Conservation (phyloP, 2,888 invertebrate genomes). For the Caenorhabditis zanzibari region DNA sequence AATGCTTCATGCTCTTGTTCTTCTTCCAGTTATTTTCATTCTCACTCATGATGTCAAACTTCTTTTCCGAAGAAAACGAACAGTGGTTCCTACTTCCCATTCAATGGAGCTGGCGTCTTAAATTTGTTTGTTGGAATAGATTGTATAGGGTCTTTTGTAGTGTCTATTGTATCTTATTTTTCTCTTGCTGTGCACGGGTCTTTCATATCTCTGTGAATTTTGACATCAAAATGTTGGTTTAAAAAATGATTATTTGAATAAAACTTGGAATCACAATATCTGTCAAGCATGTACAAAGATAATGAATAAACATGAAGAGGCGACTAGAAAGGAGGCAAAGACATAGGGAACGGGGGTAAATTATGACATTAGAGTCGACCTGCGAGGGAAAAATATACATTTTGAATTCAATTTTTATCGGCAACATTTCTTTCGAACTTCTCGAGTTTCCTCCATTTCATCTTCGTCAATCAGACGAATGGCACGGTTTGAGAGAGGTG, state of each 20-base stretch:
- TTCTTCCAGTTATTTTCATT: slow-evolving; percentile 80
- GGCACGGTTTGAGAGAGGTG: slow-evolving; percentile 26
- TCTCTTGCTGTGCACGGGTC: slow-evolving; percentile 42
- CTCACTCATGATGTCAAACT: slow-evolving; percentile 74
- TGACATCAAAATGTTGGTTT: not conserved
- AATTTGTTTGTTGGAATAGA: slow-evolving; percentile 1
- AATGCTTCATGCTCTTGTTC: slow-evolving; percentile 80
- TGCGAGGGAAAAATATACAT: slow-evolving; percentile 20
- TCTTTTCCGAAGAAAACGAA: slow-evolving; percentile 35
- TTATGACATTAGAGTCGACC: slow-evolving; percentile 40
- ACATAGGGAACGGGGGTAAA: slow-evolving; percentile 24
- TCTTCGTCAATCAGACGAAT: slow-evolving; percentile 63
- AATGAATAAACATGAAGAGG: slow-evolving; percentile 16
- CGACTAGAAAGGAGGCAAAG: slow-evolving; percentile 44
- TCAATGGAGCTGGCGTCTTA: slow-evolving; percentile 48
- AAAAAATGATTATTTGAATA: not conserved
- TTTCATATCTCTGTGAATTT: slow-evolving; percentile 26
- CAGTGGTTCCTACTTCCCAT: slow-evolving; percentile 32
- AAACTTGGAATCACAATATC: not conserved
- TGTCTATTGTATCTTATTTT: not conserved
- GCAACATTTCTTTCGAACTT: slow-evolving; percentile 38
- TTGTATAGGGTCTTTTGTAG: slow-evolving; percentile 36
- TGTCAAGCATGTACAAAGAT: not conserved
- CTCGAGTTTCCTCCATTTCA: slow-evolving; percentile 20
- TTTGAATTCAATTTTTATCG: not conserved